Conservation (phyloP, 2,888 invertebrate genomes). For the Cryptocheilus praepositus region DNA sequence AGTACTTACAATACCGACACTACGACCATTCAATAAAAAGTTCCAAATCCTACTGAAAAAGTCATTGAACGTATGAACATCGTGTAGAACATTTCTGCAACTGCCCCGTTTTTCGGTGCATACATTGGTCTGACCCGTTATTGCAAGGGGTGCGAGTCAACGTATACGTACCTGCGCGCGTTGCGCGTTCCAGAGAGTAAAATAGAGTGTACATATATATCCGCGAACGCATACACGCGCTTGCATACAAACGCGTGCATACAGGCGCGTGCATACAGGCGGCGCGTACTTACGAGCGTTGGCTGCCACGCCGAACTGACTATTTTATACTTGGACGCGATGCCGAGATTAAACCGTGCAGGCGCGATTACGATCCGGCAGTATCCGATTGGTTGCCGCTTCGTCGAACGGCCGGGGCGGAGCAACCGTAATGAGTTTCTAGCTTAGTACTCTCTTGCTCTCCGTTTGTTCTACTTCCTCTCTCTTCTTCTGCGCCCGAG, state of each 20-base stretch:
- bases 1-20: too few species aligned
- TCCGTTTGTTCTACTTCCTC: slow-evolving; percentile 12
- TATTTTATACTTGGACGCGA: slow-evolving; percentile 54
- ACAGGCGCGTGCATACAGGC: not conserved
- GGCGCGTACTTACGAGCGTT: slow-evolving; percentile 18
- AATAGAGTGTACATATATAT: slow-evolving; percentile 13
- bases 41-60: too few species aligned
- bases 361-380: slow-evolving; percentile 70
- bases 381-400: slow-evolving; percentile 71
- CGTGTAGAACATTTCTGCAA: too few species aligned
- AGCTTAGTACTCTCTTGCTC: slow-evolving; percentile 57
- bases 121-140: too few species aligned
- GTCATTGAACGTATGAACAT: too few species aligned
- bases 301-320: slow-evolving; percentile 31
- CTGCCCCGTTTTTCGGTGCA: too few species aligned
- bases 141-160: too few species aligned
- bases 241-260: not conserved
- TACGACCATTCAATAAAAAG: too few species aligned
- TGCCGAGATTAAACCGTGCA: slow-evolving; percentile 72
- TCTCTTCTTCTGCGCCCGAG: slow-evolving; percentile 9
- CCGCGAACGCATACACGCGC: slow-evolving; percentile 10
- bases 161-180: not conserved
- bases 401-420: slow-evolving; percentile 72
- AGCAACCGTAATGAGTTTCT: slow-evolving; percentile 74
- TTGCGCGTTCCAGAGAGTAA: not conserved